Evolutionary conservation across 2,888 invertebrate genomes (phyloP).

Genomic region (Mythimna loreyi): DNA sequence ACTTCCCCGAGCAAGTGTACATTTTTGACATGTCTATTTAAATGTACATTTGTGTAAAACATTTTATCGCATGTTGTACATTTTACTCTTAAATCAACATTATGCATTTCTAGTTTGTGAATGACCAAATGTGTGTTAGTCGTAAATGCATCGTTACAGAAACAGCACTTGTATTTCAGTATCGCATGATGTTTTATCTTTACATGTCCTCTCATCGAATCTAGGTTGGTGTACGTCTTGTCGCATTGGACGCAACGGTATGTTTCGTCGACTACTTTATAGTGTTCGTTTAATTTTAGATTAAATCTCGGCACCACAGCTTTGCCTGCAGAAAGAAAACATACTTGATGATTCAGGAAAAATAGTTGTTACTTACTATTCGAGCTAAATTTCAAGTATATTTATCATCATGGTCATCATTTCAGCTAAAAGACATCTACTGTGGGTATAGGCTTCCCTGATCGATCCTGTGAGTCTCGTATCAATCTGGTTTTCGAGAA

Average conservation of each 20-base stretch:
- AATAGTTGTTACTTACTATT: no score
- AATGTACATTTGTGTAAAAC: conserved; percentile 77
- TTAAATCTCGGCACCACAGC: conserved; percentile 68
- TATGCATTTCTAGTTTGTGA: conserved; percentile 79
- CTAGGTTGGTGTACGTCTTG: conserved; percentile 72
- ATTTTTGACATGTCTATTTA: conserved; percentile 77
- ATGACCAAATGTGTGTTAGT: conserved; percentile 69
- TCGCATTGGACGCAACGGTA: conserved; percentile 76
- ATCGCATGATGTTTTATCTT: conserved; percentile 79
- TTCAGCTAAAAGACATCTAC: no score
- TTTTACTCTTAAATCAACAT: conserved; percentile 78
- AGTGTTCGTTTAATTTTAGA: conserved; percentile 73
- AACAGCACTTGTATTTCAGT: conserved; percentile 70
- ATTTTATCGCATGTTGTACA: conserved; percentile 81
- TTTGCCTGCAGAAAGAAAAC: conserved; percentile 77
- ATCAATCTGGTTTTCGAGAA: no score
- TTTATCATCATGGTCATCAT: no score
- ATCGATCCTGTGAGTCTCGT: no score
- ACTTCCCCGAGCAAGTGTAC: conserved; percentile 82
- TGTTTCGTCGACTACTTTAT: conserved; percentile 67
- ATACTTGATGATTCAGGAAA: conserved; percentile 35
- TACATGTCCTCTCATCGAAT: conserved; percentile 74
- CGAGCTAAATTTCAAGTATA: no score
- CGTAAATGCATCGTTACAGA: conserved; percentile 77
- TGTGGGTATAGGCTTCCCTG: no score